These are phyloP conservation scores for Noctua janthe DNA, from an alignment of 2,888 invertebrate genomes.

Conservation along the genomic window DNA sequence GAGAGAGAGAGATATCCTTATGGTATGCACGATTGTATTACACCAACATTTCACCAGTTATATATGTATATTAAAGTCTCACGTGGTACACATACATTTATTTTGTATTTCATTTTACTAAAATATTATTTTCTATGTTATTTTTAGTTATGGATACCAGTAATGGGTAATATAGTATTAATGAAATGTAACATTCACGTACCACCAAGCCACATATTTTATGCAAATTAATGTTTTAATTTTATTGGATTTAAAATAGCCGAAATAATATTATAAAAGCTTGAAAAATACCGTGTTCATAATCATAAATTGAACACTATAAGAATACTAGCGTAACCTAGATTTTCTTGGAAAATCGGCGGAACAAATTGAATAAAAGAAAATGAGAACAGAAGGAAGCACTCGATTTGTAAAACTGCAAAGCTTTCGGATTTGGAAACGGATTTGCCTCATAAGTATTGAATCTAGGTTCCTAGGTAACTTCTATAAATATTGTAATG, in stretches of 20 bases:
- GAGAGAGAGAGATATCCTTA: no score
- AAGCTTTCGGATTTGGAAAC: not conserved
- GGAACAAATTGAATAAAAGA: not conserved
- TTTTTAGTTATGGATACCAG: no score
- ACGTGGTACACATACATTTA: not conserved
- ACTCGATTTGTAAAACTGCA: slow-evolving; percentile 5
- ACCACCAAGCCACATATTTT: no score
- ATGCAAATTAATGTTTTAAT: not conserved
- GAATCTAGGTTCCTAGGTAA: not conserved
- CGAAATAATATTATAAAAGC: not conserved
- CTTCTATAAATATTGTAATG: no score
- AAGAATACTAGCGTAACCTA: not conserved
- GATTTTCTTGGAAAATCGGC: not conserved
- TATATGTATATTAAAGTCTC: not conserved
- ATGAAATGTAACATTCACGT: no score
- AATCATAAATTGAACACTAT: not conserved
- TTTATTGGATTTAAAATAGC: not conserved
- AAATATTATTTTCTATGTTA: no score
- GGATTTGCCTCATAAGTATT: not conserved
- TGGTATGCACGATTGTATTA: not conserved
- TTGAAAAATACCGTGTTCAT: not conserved
- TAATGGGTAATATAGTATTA: no score
- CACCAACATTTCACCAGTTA: not conserved
- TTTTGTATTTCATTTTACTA: no score
- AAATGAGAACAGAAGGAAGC: not conserved